phyloP scores from a whole-genome alignment of 1,140 invertebrate genomes.

The Octopus bimaculoides region DNA sequence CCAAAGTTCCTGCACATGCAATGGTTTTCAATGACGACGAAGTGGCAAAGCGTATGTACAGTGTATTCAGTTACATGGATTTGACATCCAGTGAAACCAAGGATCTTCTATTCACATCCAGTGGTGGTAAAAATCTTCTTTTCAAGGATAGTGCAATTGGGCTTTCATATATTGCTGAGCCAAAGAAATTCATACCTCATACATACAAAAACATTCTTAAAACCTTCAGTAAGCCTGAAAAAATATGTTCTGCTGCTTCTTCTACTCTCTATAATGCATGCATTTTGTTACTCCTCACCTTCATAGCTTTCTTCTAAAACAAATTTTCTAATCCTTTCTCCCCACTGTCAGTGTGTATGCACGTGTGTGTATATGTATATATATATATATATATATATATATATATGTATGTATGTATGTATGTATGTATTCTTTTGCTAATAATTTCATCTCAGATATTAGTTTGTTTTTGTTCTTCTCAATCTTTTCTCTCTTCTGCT shows the following conservation, averaged over 20 bases:
- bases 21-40: slow-evolving; percentile 84
- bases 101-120: slow-evolving; percentile 26
- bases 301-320: too few species aligned
- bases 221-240: not conserved
- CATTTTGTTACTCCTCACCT: too few species aligned
- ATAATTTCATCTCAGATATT: too few species aligned
- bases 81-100: slow-evolving; percentile 16
- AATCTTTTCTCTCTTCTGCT: too few species aligned
- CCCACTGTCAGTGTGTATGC: too few species aligned
- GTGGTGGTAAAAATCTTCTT: slow-evolving; percentile 39
- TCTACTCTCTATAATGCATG: too few species aligned
- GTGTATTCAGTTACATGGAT: slow-evolving; percentile 25
- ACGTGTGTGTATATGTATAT: too few species aligned
- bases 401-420: too few species aligned
- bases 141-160: slow-evolving; percentile 39
- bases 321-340: too few species aligned
- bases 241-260: not conserved
- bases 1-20: slow-evolving; percentile 85
- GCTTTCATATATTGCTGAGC: slow-evolving; percentile 32
- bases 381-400: too few species aligned
- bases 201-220: slow-evolving; percentile 18
- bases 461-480: too few species aligned
- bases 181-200: slow-evolving; percentile 20
- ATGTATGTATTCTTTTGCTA: too few species aligned
- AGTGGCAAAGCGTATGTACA: slow-evolving; percentile 30